Conservation (phyloP, 2,113 vertebrate species). For the Lampris megalopsis region DNA sequence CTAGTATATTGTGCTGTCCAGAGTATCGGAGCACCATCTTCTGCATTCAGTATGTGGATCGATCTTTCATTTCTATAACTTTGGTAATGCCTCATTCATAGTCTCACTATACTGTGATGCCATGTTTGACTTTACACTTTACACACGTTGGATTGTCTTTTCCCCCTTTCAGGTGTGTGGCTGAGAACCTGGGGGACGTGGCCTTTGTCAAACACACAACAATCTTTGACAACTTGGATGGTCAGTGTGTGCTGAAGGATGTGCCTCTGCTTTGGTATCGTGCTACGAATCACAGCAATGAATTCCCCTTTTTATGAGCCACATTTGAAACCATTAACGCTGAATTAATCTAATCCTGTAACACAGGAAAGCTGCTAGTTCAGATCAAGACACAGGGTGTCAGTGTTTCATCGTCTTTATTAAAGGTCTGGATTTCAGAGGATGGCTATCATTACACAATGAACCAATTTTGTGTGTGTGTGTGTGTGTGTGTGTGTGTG, state of each 20-base stretch:
- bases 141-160: neutral
- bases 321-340: neutral
- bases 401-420: slow-evolving; percentile 65
- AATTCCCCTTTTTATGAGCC: neutral
- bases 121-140: neutral
- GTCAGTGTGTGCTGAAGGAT: slow-evolving; percentile 59
- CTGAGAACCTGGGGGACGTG: slow-evolving; percentile 85
- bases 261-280: neutral
- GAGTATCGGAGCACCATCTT: neutral
- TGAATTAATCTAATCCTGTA: neutral
- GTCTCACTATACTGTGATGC: slow-evolving; percentile 9
- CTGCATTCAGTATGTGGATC: too few relatives aligned
- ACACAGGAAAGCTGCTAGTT: slow-evolving; percentile 30
- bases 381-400: slow-evolving; percentile 67
- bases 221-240: slow-evolving; percentile 81
- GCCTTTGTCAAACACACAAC: slow-evolving; percentile 86
- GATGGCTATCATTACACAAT: neutral
- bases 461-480: neutral
- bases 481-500: slow-evolving; percentile 3
- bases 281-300: neutral
- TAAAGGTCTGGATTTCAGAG: neutral
- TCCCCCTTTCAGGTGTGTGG: slow-evolving; percentile 79
- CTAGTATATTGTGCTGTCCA: slow-evolving; percentile 16
- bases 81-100: neutral
- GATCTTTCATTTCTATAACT: too few relatives aligned